Evolutionary conservation across 2,888 invertebrate species (phyloP).

Genomic region (Scaptomyza tumidula): DNA sequence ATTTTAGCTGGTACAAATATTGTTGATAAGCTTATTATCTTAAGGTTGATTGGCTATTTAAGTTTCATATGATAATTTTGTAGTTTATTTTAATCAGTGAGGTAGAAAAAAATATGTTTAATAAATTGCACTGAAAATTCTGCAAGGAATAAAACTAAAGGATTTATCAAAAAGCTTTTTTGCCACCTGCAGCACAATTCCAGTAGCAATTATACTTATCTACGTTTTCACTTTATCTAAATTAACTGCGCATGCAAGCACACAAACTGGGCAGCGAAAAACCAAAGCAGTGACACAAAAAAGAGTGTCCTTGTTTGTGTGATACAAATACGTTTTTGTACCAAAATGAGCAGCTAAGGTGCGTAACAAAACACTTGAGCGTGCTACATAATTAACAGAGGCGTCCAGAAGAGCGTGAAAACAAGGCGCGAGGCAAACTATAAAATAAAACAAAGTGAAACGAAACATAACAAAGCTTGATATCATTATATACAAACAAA

Average conservation of each 20-base stretch:
- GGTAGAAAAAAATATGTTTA: neutral
- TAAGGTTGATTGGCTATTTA: neutral
- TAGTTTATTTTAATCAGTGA: neutral
- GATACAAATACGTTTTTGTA: conserved; percentile 54
- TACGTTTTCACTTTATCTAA: conserved; percentile 67
- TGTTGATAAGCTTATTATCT: neutral
- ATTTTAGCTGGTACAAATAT: neutral
- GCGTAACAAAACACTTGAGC: conserved; percentile 74
- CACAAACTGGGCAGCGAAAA: conserved; percentile 30
- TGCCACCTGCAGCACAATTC: conserved; percentile 33
- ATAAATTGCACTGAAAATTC: neutral
- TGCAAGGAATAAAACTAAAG: conserved; percentile 18
- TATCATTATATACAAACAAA: conserved; percentile 22
- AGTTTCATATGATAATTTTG: neutral
- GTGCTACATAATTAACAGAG: conserved; percentile 72
- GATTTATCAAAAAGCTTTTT: conserved; percentile 39
- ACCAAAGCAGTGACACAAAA: conserved; percentile 11
- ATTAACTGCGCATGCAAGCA: conserved; percentile 66
- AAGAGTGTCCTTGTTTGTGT: neutral
- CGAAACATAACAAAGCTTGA: conserved; percentile 12
- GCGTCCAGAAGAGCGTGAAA: conserved; percentile 53
- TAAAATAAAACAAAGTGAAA: conserved; percentile 65
- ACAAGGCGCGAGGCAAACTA: conserved; percentile 70
- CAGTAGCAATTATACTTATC: conserved; percentile 68
- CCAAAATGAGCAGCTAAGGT: conserved; percentile 60